phyloP scores from a whole-genome alignment of 1,140 invertebrate species.

The Scaptomyza hsui region DNA sequence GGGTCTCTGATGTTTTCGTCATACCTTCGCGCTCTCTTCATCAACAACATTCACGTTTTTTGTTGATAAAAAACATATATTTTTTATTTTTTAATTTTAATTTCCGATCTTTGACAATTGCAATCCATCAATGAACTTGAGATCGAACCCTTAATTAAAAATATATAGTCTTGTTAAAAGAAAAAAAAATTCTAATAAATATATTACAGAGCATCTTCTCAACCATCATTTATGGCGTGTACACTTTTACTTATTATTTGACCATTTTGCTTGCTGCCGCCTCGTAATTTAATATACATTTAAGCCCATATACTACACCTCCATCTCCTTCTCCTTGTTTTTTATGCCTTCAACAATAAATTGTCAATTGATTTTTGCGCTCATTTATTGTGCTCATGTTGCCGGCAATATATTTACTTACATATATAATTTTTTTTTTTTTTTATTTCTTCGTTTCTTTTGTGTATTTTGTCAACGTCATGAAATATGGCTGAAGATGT shows the following conservation, averaged over 20 bases:
- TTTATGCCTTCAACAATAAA: slow-evolving; percentile 75
- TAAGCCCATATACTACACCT: slow-evolving; percentile 20
- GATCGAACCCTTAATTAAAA: too few relatives aligned
- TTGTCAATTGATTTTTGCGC: slow-evolving; percentile 79
- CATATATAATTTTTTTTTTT: slow-evolving; percentile 36
- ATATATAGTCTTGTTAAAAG: too few relatives aligned
- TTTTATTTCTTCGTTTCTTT: slow-evolving; percentile 28
- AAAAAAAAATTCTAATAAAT: too few relatives aligned
- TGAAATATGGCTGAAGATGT: slow-evolving; percentile 55
- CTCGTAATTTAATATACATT: slow-evolving; percentile 80
- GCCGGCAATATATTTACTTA: slow-evolving; percentile 49
- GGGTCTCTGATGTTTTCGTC: too few relatives aligned
- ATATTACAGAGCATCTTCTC: slow-evolving; percentile 7
- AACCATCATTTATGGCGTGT: background rate
- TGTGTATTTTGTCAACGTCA: slow-evolving; percentile 32
- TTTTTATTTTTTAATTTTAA: too few relatives aligned
- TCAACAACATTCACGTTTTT: too few relatives aligned
- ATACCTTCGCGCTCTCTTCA: too few relatives aligned
- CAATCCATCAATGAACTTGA: too few relatives aligned
- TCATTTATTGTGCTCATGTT: slow-evolving; percentile 70
- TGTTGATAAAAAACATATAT: too few relatives aligned
- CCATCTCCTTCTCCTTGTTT: slow-evolving; percentile 39
- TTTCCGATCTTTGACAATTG: too few relatives aligned
- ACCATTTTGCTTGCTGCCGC: slow-evolving; percentile 66
- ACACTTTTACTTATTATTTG: slow-evolving; percentile 56